phyloP scores from a whole-genome alignment of 2,797 vertebrate species.

The Eulemur rubriventer region DNA sequence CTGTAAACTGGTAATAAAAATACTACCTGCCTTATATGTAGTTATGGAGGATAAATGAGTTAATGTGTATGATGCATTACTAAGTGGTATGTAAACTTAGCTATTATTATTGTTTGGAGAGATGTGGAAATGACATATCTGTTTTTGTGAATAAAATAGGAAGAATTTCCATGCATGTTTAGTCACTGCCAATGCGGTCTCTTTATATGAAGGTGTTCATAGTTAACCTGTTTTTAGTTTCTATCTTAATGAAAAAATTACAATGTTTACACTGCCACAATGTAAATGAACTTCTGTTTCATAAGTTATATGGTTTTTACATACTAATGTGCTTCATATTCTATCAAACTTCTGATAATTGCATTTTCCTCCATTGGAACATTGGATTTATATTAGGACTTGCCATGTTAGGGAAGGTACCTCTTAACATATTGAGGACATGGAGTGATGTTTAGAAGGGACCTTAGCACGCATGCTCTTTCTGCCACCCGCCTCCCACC shows the following conservation, averaged over 20 bases:
- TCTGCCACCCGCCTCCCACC: neutral
- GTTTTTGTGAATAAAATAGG: neutral
- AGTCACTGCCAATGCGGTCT: neutral
- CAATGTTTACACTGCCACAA: neutral
- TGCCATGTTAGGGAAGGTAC: neutral
- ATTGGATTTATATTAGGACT: neutral
- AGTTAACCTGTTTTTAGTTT: neutral
- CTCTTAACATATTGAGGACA: neutral
- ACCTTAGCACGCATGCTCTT: neutral
- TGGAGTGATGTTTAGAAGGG: neutral
- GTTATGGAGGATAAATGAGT: neutral
- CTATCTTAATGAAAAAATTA: neutral
- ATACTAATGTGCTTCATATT: neutral
- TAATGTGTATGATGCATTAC: neutral
- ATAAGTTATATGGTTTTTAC: neutral
- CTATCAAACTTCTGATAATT: neutral
- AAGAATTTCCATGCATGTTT: neutral
- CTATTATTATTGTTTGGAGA: neutral
- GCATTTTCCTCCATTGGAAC: neutral
- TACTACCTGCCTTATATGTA: neutral
- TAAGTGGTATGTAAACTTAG: neutral
- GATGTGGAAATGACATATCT: neutral
- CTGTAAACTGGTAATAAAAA: neutral
- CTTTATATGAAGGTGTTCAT: neutral
- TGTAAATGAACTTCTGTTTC: neutral